Evolutionary conservation across 2,797 vertebrate species (phyloP).

Genomic region (Cirrhinus mrigala): DNA sequence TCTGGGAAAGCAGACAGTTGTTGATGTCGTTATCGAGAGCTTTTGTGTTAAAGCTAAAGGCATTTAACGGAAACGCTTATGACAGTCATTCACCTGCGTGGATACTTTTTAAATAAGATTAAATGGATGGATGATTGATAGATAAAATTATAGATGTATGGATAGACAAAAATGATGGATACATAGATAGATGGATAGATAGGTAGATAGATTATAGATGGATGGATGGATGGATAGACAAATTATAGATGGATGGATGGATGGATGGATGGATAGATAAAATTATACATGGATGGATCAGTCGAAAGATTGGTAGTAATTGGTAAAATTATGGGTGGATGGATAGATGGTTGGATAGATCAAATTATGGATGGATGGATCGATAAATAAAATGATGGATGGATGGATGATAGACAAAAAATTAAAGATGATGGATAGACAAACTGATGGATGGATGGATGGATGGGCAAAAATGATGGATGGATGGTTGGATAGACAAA

Average conservation of each 20-base stretch:
- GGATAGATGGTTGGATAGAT: neutral
- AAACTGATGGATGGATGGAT: accelerated
- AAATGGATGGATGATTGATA: neutral
- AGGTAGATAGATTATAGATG: neutral
- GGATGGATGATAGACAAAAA: neutral
- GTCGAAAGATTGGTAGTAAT: neutral
- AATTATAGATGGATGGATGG: accelerated
- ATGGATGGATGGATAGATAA: neutral
- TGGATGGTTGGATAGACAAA: neutral
- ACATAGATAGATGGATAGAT: too few relatives aligned
- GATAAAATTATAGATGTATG: neutral
- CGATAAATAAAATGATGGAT: neutral
- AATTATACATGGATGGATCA: neutral
- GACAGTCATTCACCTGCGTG: neutral
- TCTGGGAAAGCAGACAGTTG: conserved; percentile 35
- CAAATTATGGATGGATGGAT: neutral
- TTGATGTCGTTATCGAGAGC: conserved; percentile 5
- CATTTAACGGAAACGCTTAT: neutral
- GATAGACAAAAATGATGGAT: accelerated
- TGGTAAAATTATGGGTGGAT: neutral
- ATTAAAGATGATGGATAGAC: neutral
- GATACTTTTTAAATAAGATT: too few relatives aligned
- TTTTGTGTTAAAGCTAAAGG: conserved; percentile 1
- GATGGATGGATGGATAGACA: neutral
- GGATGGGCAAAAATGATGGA: too few relatives aligned